Conservation (phyloP, 2,113 vertebrate species). For the Eira barbara region DNA sequence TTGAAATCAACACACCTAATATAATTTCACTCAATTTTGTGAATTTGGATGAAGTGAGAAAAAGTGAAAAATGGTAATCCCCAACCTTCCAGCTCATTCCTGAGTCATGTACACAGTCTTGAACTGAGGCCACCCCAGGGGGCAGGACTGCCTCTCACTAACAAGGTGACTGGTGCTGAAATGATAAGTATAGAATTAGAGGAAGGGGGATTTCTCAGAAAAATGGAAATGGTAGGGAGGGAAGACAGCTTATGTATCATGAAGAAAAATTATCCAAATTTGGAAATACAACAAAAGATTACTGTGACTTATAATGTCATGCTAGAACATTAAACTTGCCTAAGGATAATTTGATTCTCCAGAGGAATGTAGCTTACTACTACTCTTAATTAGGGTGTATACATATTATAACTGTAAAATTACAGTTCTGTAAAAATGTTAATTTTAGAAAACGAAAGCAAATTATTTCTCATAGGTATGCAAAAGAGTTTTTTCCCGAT, state of each 20-base stretch:
- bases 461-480: slow-evolving; percentile 20
- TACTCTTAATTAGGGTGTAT: background rate
- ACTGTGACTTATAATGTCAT: background rate
- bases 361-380: background rate
- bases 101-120: background rate
- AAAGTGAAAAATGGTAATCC: background rate
- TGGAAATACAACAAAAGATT: background rate
- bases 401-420: background rate
- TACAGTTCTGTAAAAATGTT: background rate
- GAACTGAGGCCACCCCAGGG: fast-evolving
- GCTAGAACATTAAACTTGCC: background rate
- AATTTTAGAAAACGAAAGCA: background rate
- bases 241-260: background rate
- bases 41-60: background rate
- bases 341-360: background rate
- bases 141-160: background rate
- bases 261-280: background rate
- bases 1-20: background rate
- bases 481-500: background rate
- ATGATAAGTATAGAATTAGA: background rate
- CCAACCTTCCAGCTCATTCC: background rate
- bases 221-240: background rate
- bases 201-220: background rate
- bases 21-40: background rate
- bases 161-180: background rate